These are phyloP conservation scores for Climacteris rufus DNA, from an alignment of 2,113 vertebrate species.

Conservation along the genomic window DNA sequence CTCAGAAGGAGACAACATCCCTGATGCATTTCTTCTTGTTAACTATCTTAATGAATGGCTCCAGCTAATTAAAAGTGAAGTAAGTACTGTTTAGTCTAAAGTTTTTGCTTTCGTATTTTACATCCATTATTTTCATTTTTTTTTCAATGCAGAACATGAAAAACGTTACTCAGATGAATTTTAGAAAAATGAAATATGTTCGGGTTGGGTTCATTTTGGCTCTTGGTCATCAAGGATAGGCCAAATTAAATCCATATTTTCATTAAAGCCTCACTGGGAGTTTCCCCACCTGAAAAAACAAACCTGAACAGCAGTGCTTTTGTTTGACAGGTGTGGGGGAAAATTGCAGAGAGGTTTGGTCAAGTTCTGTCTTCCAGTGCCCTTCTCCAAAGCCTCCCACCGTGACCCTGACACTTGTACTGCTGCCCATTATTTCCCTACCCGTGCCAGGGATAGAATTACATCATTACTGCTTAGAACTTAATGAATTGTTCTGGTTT, in stretches of 20 bases:
- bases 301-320: neutral
- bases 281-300: neutral
- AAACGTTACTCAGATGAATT: neutral
- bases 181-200: neutral
- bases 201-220: neutral
- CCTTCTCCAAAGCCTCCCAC: neutral
- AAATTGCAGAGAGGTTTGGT: neutral
- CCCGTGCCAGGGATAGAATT: neutral
- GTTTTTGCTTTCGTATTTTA: neutral
- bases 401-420: neutral
- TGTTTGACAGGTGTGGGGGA: neutral
- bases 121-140: neutral
- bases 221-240: neutral
- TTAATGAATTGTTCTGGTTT: neutral
- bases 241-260: neutral
- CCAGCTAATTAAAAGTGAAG: slow-evolving; percentile 79
- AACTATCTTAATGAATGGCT: slow-evolving; percentile 93
- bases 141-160: neutral
- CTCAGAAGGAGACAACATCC: slow-evolving; percentile 96
- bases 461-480: neutral
- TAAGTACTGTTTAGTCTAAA: slow-evolving; percentile 69
- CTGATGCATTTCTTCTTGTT: slow-evolving; percentile 85
- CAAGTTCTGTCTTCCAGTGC: neutral
- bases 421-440: neutral
- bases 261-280: neutral